phyloP scores from a whole-genome alignment of 1,140 invertebrate species.

The Heliconius hewitsoni region DNA sequence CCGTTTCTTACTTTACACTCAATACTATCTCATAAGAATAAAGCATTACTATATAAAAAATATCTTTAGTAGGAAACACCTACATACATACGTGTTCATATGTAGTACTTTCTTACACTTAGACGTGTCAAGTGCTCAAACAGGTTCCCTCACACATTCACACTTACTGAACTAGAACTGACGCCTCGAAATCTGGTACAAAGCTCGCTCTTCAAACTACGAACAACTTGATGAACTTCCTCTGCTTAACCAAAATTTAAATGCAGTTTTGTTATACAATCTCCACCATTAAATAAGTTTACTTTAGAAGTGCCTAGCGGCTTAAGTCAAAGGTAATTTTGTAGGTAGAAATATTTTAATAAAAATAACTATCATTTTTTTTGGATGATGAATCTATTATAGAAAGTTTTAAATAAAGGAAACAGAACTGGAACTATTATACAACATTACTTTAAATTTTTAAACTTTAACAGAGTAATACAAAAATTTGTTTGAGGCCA shows the following conservation, averaged over 20 bases:
- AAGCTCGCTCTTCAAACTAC: slow-evolving; percentile 33
- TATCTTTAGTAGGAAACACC: not conserved
- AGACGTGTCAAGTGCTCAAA: slow-evolving; percentile 4
- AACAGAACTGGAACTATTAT: no score
- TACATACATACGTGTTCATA: not conserved
- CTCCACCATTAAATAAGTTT: slow-evolving; percentile 30
- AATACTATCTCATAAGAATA: not conserved
- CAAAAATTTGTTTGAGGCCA: no score
- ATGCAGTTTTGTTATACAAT: slow-evolving; percentile 42
- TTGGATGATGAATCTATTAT: no score
- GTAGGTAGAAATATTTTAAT: not conserved
- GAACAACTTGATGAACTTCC: slow-evolving; percentile 32
- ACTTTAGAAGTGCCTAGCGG: slow-evolving; percentile 17
- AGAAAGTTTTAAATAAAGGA: no score
- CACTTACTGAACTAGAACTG: slow-evolving; percentile 34
- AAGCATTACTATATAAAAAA: not conserved
- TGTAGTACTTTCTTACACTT: not conserved
- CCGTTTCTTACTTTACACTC: not conserved
- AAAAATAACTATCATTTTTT: no score
- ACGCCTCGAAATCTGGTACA: slow-evolving; percentile 31
- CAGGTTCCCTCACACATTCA: slow-evolving; percentile 12
- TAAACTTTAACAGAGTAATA: no score
- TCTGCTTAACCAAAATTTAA: slow-evolving; percentile 37
- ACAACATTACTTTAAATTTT: no score
- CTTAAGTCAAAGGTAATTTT: not conserved